A percentile compares a stretch with the other conserved stretches of the same genome.
These are phyloP conservation scores for Neomorphus geoffroyi DNA, from an alignment of 2,797 vertebrate genomes.

Conservation along the genomic window DNA sequence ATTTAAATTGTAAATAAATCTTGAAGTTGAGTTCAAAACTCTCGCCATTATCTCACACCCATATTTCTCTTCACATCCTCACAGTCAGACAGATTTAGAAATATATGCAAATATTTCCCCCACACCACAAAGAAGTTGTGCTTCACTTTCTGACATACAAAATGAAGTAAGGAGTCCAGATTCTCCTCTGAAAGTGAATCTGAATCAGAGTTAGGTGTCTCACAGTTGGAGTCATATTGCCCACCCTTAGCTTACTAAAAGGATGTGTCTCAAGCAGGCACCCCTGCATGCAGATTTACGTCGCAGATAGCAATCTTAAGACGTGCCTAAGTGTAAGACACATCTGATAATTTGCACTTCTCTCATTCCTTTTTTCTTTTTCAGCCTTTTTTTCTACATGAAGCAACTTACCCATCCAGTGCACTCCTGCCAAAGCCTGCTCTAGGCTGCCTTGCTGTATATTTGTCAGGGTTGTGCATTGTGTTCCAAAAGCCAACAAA, in stretches of 20 bases:
- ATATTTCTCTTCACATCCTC: background rate
- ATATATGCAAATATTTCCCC: background rate
- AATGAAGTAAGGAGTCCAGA: background rate
- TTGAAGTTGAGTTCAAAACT: background rate
- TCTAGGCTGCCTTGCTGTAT: background rate
- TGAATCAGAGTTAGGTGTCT: background rate
- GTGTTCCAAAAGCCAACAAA: background rate
- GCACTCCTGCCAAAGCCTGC: background rate
- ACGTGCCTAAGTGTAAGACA: background rate
- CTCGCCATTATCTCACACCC: background rate
- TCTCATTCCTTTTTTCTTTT: background rate
- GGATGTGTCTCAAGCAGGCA: background rate
- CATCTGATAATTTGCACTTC: background rate
- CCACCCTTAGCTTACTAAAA: background rate
- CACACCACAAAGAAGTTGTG: background rate
- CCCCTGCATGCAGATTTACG: background rate
- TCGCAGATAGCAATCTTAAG: background rate
- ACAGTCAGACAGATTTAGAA: background rate
- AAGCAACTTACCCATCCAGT: background rate
- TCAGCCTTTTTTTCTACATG: background rate
- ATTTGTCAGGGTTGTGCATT: background rate
- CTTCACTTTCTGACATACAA: background rate
- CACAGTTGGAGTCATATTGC: background rate
- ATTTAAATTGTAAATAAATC: conserved; percentile 43
- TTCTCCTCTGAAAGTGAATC: background rate